Evolutionary conservation across 2,888 invertebrate genomes (phyloP), one percentile per base, ranked within the genome.

Genomic region (Saturnia pavonia): DNA sequence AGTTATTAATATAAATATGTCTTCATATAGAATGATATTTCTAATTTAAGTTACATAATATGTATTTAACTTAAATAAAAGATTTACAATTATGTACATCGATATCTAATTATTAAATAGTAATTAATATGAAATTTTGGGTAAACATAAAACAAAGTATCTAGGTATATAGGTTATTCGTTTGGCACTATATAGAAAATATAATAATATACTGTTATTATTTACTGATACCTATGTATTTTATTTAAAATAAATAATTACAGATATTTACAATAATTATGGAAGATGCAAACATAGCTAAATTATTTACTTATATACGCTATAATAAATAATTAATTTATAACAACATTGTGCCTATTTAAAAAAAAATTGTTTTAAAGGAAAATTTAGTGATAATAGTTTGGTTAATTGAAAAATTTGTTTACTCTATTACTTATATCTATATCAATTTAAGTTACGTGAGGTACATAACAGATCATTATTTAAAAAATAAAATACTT

Each of bases 101-200:
- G 14, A 27, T 27, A 60, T 60, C 57, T 57, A 57, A 4, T 25
- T 57, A 27, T 60, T 27, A 60, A 27, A 27, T 60, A 27, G 57
- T 8, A 25, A 60, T 60, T 27, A 12, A 11, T n/a, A 9, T 14
- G 25, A 60, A 27, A 60, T 27, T 27, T 65, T 40, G 65, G 40
- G 19, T 65, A 60, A 60, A 11, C 1, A 25, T 0, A 57, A 25
- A 57, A 6, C n/a, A n/a, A n/a, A n/a, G n/a, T n/a, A n/a, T n/a
- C n/a, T n/a, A n/a, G 1, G 1, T 57, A 25, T 25, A 12, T 57
- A 60, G 9, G 9, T 57, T 57, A 57, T 34, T 40, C 19, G 0
- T 65, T 65, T 65, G 65, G 65, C 65, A 65, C 65, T 65, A 40
- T 60, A 60, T 27, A 60, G 57, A 27, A 60, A 60, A 60, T 57